Conservation (phyloP, 2,888 invertebrate species). For the Lasiommata megera region DNA sequence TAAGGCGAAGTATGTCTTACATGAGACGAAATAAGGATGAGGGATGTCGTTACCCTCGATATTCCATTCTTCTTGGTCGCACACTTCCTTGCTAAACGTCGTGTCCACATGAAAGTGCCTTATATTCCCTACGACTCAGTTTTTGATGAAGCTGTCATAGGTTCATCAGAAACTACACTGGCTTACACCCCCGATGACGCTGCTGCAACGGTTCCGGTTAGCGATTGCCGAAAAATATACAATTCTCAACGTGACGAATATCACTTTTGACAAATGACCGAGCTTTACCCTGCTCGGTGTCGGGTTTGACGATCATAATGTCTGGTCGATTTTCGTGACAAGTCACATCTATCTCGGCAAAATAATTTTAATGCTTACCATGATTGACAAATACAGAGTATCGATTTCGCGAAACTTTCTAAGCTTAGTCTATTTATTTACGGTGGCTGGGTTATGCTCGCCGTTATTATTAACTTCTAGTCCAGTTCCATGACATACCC, state of each 20-base stretch:
- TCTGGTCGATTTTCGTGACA: conserved; percentile 9
- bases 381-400: conserved; percentile 14
- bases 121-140: too few species aligned
- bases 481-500: conserved; percentile 3
- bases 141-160: too few species aligned
- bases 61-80: too few species aligned
- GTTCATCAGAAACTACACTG: too few species aligned
- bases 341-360: background rate
- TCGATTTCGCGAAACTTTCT: conserved; percentile 12
- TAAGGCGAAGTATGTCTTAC: too few species aligned
- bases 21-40: too few species aligned
- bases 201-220: too few species aligned
- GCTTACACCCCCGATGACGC: too few species aligned
- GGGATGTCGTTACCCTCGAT: too few species aligned
- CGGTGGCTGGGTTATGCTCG: background rate
- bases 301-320: background rate
- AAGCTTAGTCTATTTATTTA: background rate
- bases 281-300: background rate
- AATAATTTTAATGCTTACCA: conserved; percentile 3
- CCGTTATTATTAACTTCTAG: conserved; percentile 10
- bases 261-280: conserved; percentile 4
- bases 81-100: too few species aligned
- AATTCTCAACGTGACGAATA: background rate
- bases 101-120: too few species aligned
- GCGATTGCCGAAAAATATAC: too few species aligned